A percentile compares a stretch with the other conserved stretches of the same genome.
phyloP scores from a whole-genome alignment of 2,797 vertebrate species.

The Rhyacichthys aspro region DNA sequence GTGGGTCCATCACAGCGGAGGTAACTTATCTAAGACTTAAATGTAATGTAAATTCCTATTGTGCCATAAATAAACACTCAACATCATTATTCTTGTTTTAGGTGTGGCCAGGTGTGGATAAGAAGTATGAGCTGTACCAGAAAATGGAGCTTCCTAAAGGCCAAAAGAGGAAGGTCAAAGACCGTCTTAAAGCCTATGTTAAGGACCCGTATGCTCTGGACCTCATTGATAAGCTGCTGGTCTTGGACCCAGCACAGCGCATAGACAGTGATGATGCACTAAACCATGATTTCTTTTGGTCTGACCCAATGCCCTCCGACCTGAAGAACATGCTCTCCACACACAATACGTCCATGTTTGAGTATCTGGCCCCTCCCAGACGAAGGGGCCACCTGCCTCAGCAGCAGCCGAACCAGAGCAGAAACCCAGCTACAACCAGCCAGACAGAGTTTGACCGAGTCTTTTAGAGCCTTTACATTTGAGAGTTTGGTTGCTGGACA shows the following conservation, averaged over 20 bases:
- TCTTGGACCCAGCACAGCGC: conserved; percentile 91
- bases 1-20: conserved; percentile 95
- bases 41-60: background rate
- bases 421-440: conserved; percentile 92
- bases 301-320: conserved; percentile 97
- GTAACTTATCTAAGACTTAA: conserved; percentile 58
- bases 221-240: conserved; percentile 94
- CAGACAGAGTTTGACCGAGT: conserved; percentile 96
- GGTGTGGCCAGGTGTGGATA: conserved; percentile 95
- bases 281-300: conserved; percentile 99
- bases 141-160: conserved; percentile 97
- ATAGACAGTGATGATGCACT: conserved; percentile 94
- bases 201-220: conserved; percentile 94
- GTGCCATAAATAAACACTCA: background rate
- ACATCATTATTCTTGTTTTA: conserved; percentile 36
- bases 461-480: conserved; percentile 76
- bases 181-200: conserved; percentile 95
- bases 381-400: conserved; percentile 95
- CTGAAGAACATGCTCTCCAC: conserved; percentile 99
- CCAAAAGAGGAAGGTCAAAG: conserved; percentile 98
- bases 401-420: conserved; percentile 92
- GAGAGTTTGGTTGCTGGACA: background rate
- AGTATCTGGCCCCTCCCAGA: conserved; percentile 93
- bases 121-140: conserved; percentile 94
- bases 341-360: conserved; percentile 98